Base-by-base conservation (phyloP, 1,140 invertebrate species). In the Bombus waltoni region DNA sequence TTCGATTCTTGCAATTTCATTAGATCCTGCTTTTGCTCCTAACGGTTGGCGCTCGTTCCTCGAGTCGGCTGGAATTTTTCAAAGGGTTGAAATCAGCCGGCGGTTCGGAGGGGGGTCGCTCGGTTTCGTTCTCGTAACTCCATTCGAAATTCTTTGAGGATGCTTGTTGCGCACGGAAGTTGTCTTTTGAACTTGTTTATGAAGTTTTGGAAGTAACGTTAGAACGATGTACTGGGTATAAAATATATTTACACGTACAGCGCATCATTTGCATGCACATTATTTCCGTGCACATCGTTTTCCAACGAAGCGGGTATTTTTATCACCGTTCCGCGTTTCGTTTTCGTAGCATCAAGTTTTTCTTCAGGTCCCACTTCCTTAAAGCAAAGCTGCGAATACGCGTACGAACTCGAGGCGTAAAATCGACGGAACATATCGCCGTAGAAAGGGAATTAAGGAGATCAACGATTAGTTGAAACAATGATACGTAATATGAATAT, bases 1-100 rank as follows among this genome's bases (percentile, higher is more conserved):
- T 80, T 76, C 65, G 22, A 72, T 65, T 82, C 75, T 75, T 59
- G 62, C 80, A 83, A 85, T 88, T 89, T 86, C 81, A 81, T 88
- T 83, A 75, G 87, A 81, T 32, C 62, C 80, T 87, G 79, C 86
- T 83, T 74, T 80, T 59, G 44, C 74, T 71, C 32, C 70, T 83
- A 40, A 74, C 44, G n/a, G n/a, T 25, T 80, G 40, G 65, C 65
- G n/a, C 59, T 77, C 76, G 66, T 75, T 83, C 70, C 72, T 66
- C 72, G 85, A 18, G 44, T 44, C 13, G 57, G 73, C 9, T 73
- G 68, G 47, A 83, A 81, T 89, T 89, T 73, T 73, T 89, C 88
- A 89, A 89, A 87, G 75, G 79, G 71, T 71, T 47, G 42, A 44
- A 32, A 35, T 38, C 66, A 68, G 18, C 66, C 65, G 8, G 8